phyloP scores from a whole-genome alignment of 1,140 invertebrate species.

The Magallana angulata region DNA sequence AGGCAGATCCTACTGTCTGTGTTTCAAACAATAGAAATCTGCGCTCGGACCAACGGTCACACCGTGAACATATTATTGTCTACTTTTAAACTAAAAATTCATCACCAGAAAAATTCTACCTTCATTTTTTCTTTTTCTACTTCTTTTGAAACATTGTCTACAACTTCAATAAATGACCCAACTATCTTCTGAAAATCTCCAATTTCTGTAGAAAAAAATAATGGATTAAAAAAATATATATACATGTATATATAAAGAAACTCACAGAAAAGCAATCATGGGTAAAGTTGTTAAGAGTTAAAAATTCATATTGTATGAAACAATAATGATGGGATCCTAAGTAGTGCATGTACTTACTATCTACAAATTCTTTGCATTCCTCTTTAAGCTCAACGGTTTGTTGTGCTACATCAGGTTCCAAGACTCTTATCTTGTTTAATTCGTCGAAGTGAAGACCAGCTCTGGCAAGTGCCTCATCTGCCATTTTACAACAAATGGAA shows the following conservation, averaged over 20 bases:
- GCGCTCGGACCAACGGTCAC: too few relatives aligned
- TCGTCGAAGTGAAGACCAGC: slow-evolving; percentile 91
- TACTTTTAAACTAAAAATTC: too few relatives aligned
- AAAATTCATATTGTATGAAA: too few relatives aligned
- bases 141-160: slow-evolving; percentile 86
- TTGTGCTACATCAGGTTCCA: slow-evolving; percentile 88
- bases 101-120: slow-evolving; percentile 62
- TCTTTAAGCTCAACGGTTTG: slow-evolving; percentile 89
- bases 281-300: too few relatives aligned
- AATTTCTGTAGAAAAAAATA: slow-evolving; percentile 85
- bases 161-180: slow-evolving; percentile 86
- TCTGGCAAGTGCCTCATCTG: slow-evolving; percentile 87
- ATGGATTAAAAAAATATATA: neutral
- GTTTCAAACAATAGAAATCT: too few relatives aligned
- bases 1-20: too few relatives aligned
- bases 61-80: too few relatives aligned
- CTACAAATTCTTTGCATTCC: slow-evolving; percentile 89
- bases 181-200: slow-evolving; percentile 89
- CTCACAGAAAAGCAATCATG: too few relatives aligned
- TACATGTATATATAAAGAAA: too few relatives aligned
- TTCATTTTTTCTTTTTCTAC: slow-evolving; percentile 93
- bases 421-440: slow-evolving; percentile 89
- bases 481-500: slow-evolving; percentile 78
- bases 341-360: slow-evolving; percentile 83
- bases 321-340: too few relatives aligned